Conservation (phyloP, 2,113 vertebrate species). For the Chionomys nivalis region DNA sequence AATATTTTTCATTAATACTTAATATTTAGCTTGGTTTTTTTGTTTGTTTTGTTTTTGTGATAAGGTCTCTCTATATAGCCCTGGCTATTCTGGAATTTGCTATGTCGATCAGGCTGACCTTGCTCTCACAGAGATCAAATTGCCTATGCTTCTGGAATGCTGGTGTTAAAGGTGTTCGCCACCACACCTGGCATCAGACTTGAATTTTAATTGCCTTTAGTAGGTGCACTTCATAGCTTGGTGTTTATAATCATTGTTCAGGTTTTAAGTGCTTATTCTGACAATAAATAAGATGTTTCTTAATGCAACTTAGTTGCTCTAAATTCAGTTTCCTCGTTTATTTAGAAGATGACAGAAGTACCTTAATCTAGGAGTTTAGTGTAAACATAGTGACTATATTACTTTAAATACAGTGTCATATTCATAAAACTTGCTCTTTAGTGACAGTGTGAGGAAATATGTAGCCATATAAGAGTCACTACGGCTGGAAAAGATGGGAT, state of each 20-base stretch:
- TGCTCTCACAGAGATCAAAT: neutral
- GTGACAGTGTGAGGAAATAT: neutral
- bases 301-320: neutral
- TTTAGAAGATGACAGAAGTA: neutral
- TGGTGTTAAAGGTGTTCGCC: neutral
- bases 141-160: neutral
- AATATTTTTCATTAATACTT: conserved; percentile 41
- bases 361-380: neutral
- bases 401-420: neutral
- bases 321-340: neutral
- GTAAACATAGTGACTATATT: neutral
- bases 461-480: neutral
- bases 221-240: neutral
- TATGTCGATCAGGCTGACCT: neutral
- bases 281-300: neutral
- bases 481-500: neutral
- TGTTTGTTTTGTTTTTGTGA: too few species aligned
- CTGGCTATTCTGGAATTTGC: neutral
- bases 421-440: neutral
- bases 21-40: neutral
- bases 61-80: neutral
- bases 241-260: neutral
- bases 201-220: neutral
- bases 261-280: neutral
- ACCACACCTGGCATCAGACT: neutral